Conservation (phyloP, 1,140 invertebrate genomes). For the Stenopsyche tienmushanensis region DNA sequence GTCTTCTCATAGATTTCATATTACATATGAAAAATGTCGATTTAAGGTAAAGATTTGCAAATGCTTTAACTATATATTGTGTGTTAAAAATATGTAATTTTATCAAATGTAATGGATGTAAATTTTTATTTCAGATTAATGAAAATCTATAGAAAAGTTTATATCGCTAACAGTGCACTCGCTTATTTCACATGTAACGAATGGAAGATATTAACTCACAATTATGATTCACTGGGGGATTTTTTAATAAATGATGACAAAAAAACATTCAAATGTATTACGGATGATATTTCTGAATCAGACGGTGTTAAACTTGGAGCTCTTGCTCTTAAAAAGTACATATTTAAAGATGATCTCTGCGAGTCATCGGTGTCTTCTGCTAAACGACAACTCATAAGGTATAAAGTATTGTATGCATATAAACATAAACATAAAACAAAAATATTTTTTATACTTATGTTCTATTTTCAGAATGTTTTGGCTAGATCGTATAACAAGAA, state of each 20-base stretch:
- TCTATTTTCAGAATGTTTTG: constrained; percentile 19
- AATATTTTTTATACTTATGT: not conserved
- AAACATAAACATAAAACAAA: not conserved
- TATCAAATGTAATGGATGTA: not conserved
- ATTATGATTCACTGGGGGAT: constrained; percentile 8
- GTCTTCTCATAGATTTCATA: constrained; percentile 1
- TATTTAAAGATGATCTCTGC: constrained; percentile 15
- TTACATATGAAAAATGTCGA: not conserved
- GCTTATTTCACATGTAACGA: constrained; percentile 3
- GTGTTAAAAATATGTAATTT: no score
- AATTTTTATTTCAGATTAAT: constrained; percentile 12
- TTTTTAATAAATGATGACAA: constrained; percentile 15
- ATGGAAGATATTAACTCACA: constrained; percentile 14
- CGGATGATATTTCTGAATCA: not conserved
- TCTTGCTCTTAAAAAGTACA: constrained; percentile 15
- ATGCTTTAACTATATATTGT: no score
- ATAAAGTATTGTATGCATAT: not conserved
- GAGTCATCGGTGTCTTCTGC: not conserved
- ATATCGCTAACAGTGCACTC: constrained; percentile 9
- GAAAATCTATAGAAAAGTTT: constrained; percentile 17
- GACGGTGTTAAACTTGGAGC: not conserved
- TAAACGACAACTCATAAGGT: not conserved
- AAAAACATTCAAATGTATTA: constrained; percentile 4
- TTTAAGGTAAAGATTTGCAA: not conserved
- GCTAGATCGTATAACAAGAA: not conserved